Evolutionary conservation across 2,113 vertebrate genomes (phyloP), one percentile per base, ranked within the genome.

Genomic region (Tricholaema leucomelas): DNA sequence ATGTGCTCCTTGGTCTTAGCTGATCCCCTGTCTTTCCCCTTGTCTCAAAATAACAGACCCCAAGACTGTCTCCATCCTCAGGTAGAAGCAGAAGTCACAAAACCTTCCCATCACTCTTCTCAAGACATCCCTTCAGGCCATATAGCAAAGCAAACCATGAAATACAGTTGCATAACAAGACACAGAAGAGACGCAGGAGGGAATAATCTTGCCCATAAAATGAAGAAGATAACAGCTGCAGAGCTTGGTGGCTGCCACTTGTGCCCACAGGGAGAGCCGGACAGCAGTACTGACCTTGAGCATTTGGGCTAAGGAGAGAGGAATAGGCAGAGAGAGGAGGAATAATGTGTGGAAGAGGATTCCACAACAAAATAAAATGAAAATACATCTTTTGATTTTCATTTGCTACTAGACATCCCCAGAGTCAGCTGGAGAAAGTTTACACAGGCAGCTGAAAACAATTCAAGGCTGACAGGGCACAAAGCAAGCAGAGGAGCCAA

Each of bases 131-230:
- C 54, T 76, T 76, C n/a, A 58, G 60, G 87, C 81, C 24, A 10
- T 2, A 20, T 19, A 72, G 64, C 74, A 92, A 85, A 83, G 60
- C 44, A 77, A 73, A 48, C 71, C 19, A 55, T 0, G 0, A 85
- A 88, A 88, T 19, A 23, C 5, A n/a, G 27, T 58, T 91, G 61
- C 67, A 30, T 87, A 94, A 94, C n/a, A 73, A 17, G 24, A 89
- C 93, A 59, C 15, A 82, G 64, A 70, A 90, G n/a, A 25, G 1
- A 77, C 27, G 38, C 55, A 71, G 52, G 20, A 75, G 48, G 17
- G 67, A 94, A 88, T 63, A 88, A 93, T 70, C 48, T 56, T 87
- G 15, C 31, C n/a, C 50, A n/a, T 78, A 72, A 87, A 94, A 88
- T 1, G 7, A 42, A 52, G 63, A 79, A 70, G 71, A 58, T 40